A percentile compares a stretch with the other conserved stretches of the same genome.
phyloP scores from a whole-genome alignment of 2,797 vertebrate species.

The Valencia hispanica region DNA sequence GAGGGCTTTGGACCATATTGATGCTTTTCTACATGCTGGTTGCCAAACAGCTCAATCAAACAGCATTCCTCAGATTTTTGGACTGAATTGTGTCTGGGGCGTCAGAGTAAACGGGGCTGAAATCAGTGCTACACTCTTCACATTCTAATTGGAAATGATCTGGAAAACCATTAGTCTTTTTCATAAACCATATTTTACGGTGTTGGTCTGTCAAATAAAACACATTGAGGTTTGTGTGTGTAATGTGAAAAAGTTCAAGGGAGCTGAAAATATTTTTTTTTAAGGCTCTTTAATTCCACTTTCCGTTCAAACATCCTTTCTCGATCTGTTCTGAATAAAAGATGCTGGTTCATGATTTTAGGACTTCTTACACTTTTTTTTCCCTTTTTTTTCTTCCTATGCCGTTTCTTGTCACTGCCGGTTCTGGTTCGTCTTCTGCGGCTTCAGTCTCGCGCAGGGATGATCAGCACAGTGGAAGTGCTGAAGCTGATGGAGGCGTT shows the following conservation, averaged over 20 bases:
- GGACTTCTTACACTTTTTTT: neutral
- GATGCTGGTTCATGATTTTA: neutral
- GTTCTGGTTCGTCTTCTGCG: neutral
- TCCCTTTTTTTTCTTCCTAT: too few relatives aligned
- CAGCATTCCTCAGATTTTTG: too few relatives aligned
- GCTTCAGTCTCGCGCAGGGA: slow-evolving; percentile 92
- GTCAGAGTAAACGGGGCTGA: too few relatives aligned
- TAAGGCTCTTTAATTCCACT: neutral
- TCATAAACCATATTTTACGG: neutral
- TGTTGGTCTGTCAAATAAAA: neutral
- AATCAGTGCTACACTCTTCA: too few relatives aligned
- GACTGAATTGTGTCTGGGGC: too few relatives aligned
- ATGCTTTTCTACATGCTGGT: too few relatives aligned
- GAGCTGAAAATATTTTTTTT: neutral
- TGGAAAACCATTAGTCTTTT: too few relatives aligned
- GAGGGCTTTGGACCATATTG: too few relatives aligned
- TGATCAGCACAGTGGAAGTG: slow-evolving; percentile 98
- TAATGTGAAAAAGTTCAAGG: neutral
- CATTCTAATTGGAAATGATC: too few relatives aligned
- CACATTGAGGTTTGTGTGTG: neutral
- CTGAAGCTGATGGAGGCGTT: slow-evolving; percentile 99
- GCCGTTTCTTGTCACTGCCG: neutral
- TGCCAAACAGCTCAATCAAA: too few relatives aligned
- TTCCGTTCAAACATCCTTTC: neutral
- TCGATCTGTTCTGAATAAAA: neutral